A percentile compares a stretch with the other conserved stretches of the same genome.
These are phyloP conservation scores for Cephus rjabovi DNA, from an alignment of 2,888 invertebrate species.

Conservation along the genomic window DNA sequence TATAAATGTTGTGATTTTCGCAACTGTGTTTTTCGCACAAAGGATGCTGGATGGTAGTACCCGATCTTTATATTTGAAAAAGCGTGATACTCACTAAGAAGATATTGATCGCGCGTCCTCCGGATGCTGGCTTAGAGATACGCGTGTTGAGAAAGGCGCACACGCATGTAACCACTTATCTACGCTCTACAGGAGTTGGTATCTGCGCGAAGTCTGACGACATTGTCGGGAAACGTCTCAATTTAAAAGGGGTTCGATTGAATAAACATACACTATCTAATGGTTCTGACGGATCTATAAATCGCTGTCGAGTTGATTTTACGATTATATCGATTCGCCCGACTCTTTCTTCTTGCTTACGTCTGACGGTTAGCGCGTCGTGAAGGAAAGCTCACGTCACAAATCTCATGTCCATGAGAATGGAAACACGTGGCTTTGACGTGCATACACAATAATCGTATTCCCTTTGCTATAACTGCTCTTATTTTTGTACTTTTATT, in stretches of 20 bases:
- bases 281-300: slow-evolving; percentile 48
- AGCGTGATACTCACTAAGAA: background rate
- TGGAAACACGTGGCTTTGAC: background rate
- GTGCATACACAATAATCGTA: background rate
- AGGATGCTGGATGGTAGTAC: background rate
- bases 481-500: background rate
- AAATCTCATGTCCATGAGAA: background rate
- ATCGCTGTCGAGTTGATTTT: slow-evolving; percentile 23
- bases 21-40: background rate
- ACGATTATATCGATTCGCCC: background rate
- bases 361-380: background rate
- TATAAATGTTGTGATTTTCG: background rate
- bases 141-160: background rate
- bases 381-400: background rate
- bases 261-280: slow-evolving; percentile 40
- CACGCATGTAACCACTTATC: background rate
- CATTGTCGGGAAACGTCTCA: slow-evolving; percentile 53
- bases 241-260: slow-evolving; percentile 53
- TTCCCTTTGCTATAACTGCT: background rate
- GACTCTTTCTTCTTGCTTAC: background rate
- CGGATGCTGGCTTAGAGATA: background rate
- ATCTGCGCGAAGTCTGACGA: slow-evolving; percentile 26
- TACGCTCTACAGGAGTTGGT: background rate
- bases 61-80: background rate
- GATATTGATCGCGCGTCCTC: background rate